Conservation (phyloP, 2,113 vertebrate genomes). For the Strix aluco region DNA sequence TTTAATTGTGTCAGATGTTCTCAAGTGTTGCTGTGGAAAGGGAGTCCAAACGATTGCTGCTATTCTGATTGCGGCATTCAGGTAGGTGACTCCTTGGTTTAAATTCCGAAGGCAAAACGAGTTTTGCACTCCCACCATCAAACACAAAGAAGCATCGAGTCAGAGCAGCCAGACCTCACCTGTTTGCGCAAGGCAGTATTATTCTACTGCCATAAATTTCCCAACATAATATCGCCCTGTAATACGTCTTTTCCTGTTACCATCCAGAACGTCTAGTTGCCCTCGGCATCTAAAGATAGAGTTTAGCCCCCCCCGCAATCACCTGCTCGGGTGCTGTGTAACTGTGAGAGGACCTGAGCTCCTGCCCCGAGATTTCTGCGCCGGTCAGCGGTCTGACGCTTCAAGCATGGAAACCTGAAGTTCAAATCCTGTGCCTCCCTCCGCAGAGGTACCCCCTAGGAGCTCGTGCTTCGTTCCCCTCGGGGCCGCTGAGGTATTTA, state of each 20-base stretch:
- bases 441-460: not conserved
- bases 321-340: not conserved
- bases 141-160: not conserved
- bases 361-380: not conserved
- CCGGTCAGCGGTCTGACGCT: too few species aligned
- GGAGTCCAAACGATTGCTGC: not conserved
- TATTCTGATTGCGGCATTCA: fast-evolving
- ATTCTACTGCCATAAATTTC: not conserved
- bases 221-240: not conserved
- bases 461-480: not conserved
- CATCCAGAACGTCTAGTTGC: not conserved
- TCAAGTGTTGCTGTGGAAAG: not conserved
- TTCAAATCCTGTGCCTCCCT: too few species aligned
- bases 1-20: too few species aligned
- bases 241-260: not conserved
- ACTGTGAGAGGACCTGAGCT: not conserved
- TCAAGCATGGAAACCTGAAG: too few species aligned
- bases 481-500: not conserved
- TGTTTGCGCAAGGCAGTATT: not conserved
- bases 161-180: not conserved
- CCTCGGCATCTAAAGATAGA: not conserved
- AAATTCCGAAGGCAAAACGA: not conserved
- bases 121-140: not conserved
- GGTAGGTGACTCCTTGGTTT: not conserved
- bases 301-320: not conserved